Base-by-base conservation (phyloP, 2,797 vertebrate genomes). In the Steatocranus sp. region DNA sequence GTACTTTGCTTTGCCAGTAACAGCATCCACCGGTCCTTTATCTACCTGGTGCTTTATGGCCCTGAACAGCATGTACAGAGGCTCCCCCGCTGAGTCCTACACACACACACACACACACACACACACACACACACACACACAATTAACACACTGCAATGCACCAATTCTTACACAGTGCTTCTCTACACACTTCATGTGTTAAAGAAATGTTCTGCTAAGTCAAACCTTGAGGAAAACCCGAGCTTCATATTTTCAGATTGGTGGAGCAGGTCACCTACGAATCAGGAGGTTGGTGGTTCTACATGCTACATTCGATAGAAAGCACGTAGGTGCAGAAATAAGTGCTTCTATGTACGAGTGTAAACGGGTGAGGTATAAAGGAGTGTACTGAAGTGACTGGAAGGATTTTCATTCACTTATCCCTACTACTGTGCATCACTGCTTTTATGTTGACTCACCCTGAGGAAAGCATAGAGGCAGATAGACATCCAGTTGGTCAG, bases 401-500 rank as follows among this genome's bases (percentile, higher is more conserved):
- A 3, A 27, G 38, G 9, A 18, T 30, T 73, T 8, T 18, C 15
- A 73, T 48, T 73, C 17, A 30, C 53, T 56, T 4, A 30, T 56
- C 14, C 25, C 53, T 30, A 30, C 54, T 70, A 27, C 38, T 43
- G 20, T 70, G 36, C 15, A 0, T 70, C 63, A 43, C 4, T 25
- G 38, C 23, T 25, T 68, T 68, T 17, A 56, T 41, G 36, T 41
- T 49, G 17, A 93, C 96, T 92, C 81, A 99, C 98, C 97, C 98
- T 97, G 83, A 99, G 97, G 34, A 99, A 99, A 0, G 97, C 91
- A 0, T 99, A 99, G 14, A 99, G 97, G 85, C 98, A 99, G 95
- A 99, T 99, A 86, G 98, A 99, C 97, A 99, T 99, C 98, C 98
- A 99, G 94, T 99, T 99, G 83, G 98, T 99, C 91, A 99, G 95